Evolutionary conservation across 2,797 vertebrate genomes (phyloP).

Genomic region (Anguilla obscura): DNA sequence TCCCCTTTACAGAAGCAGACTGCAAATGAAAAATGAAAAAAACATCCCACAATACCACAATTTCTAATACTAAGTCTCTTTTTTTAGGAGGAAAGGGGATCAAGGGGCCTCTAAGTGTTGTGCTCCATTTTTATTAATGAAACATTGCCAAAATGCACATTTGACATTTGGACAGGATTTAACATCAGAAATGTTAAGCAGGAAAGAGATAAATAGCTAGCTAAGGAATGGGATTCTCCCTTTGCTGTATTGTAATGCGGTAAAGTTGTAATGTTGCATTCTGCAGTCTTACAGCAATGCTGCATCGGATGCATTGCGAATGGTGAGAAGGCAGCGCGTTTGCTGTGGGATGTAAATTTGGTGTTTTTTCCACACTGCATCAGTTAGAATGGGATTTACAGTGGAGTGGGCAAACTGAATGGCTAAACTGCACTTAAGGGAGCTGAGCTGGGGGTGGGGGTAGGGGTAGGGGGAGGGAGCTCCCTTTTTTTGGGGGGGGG

Average conservation of each 20-base stretch:
- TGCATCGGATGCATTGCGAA: background rate
- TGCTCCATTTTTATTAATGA: background rate
- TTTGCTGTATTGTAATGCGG: background rate
- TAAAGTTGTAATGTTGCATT: background rate
- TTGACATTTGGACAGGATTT: background rate
- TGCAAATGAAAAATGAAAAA: background rate
- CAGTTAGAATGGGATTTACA: conserved; percentile 70
- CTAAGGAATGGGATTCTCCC: background rate
- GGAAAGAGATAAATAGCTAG: background rate
- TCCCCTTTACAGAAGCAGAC: background rate
- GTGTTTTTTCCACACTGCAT: conserved; percentile 45
- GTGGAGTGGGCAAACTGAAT: conserved; percentile 79
- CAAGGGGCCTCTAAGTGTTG: background rate
- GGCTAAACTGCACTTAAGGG: conserved; percentile 69
- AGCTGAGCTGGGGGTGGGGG: conserved; percentile 66
- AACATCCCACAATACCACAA: background rate
- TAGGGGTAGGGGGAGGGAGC: conserved; percentile 63
- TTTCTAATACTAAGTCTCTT: background rate
- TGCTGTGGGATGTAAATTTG: background rate
- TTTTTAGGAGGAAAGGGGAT: background rate
- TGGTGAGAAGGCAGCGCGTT: background rate
- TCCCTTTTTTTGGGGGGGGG: conserved; percentile 59
- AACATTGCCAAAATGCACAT: background rate
- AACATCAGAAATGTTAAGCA: background rate
- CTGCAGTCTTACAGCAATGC: background rate